phyloP scores from a whole-genome alignment of 2,888 invertebrate genomes.

The Apomyelois bistriatella region DNA sequence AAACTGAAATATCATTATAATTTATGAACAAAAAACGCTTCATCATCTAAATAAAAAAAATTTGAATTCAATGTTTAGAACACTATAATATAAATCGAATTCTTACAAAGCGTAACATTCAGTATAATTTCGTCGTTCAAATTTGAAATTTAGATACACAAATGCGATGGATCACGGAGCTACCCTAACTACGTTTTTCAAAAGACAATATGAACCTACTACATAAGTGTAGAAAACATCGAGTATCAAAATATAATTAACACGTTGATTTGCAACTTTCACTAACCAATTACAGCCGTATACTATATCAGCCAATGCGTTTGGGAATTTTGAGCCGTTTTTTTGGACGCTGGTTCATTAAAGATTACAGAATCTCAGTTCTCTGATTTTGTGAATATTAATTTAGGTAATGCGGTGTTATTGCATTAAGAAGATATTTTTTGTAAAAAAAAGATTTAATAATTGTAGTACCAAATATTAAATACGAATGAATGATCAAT shows the following conservation, averaged over 20 bases:
- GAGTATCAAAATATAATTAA: conserved; percentile 80
- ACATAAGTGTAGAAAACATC: conserved; percentile 76
- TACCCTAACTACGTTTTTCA: conserved; percentile 61
- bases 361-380: conserved; percentile 48
- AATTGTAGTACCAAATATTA: too few species aligned
- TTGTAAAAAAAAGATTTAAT: too few species aligned
- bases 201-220: conserved; percentile 63
- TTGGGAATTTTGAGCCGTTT: conserved; percentile 62
- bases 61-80: too few species aligned
- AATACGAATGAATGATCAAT: too few species aligned
- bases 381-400: background rate
- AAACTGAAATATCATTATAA: too few species aligned
- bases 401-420: background rate
- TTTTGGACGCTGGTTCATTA: conserved; percentile 49
- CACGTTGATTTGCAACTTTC: conserved; percentile 71
- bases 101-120: too few species aligned
- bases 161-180: conserved; percentile 57
- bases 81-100: too few species aligned
- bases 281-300: conserved; percentile 80
- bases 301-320: conserved; percentile 77
- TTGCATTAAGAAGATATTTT: too few species aligned
- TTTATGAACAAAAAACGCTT: too few species aligned
- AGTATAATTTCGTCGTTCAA: too few species aligned
- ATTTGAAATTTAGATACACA: too few species aligned
- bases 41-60: too few species aligned